Evolutionary conservation across 2,797 vertebrate species (phyloP).

Genomic region (Acanthornis magna): DNA sequence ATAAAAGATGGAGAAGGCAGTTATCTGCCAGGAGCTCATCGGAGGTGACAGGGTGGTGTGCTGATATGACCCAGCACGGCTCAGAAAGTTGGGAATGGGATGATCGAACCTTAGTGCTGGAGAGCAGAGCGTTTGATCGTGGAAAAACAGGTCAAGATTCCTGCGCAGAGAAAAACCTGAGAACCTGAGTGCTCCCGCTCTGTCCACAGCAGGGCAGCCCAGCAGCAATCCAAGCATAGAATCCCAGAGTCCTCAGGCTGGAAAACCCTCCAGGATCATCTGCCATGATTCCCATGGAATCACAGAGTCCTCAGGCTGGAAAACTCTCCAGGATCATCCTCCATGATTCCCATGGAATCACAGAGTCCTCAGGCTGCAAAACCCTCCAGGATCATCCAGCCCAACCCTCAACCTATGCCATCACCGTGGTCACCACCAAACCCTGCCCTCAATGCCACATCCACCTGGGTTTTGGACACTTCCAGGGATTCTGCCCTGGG

Average conservation of each 20-base stretch:
- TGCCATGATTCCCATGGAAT: not conserved
- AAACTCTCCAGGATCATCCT: not conserved
- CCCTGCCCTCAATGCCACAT: not conserved
- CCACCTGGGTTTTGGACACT: rapidly evolving
- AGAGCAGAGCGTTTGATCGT: not conserved
- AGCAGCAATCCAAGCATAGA: no score
- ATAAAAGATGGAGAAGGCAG: not conserved
- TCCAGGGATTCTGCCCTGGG: not conserved
- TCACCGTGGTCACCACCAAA: no score
- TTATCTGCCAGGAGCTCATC: not conserved
- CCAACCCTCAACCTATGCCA: not conserved
- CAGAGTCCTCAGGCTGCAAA: not conserved
- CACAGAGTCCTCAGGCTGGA: not conserved
- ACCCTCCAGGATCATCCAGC: no score
- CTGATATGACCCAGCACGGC: rapidly evolving
- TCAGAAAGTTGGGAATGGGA: not conserved
- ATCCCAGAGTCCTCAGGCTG: not conserved
- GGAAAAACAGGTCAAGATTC: not conserved
- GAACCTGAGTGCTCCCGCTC: not conserved
- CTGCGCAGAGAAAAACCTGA: not conserved
- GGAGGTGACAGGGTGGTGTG: rapidly evolving
- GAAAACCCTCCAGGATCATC: not conserved
- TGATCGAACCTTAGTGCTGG: not conserved
- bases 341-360: not conserved
- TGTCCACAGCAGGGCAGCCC: not conserved